A percentile compares a stretch with the other conserved stretches of the same genome.
phyloP scores from a whole-genome alignment of 1,140 invertebrate species.

The Campoletis sonorensis region DNA sequence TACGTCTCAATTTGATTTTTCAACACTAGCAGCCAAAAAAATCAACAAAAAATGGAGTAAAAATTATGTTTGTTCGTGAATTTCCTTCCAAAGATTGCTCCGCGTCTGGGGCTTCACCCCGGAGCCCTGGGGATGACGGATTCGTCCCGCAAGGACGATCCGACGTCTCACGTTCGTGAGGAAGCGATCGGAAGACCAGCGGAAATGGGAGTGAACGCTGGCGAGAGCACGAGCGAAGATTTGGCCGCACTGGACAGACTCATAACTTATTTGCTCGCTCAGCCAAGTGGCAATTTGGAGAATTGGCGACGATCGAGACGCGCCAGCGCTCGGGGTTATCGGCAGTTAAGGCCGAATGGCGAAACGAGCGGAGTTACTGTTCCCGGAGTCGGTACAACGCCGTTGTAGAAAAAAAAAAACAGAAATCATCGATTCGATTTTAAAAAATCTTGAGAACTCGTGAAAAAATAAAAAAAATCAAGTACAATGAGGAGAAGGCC shows the following conservation, averaged over 20 bases:
- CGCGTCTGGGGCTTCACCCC: conserved; percentile 65
- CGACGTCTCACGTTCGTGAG: background rate
- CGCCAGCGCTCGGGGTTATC: conserved; percentile 66
- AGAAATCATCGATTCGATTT: too few species aligned
- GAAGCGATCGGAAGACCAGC: conserved; percentile 22
- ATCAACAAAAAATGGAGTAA: too few species aligned
- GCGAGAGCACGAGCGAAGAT: conserved; percentile 65
- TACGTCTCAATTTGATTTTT: background rate
- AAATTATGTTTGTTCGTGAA: too few species aligned
- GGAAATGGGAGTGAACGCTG: conserved; percentile 48
- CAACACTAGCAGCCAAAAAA: too few species aligned
- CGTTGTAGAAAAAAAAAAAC: conserved; percentile 57
- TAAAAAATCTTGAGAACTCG: too few species aligned
- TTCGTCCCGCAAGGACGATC: conserved; percentile 13
- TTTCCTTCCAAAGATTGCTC: conserved; percentile 76
- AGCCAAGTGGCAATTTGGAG: conserved; percentile 62
- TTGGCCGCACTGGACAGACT: conserved; percentile 67
- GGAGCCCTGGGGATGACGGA: conserved; percentile 23
- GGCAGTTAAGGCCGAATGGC: conserved; percentile 60
- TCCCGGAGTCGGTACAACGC: conserved; percentile 64
- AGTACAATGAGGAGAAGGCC: too few species aligned
- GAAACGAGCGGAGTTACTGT: conserved; percentile 43
- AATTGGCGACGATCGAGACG: conserved; percentile 67
- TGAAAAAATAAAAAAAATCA: too few species aligned
- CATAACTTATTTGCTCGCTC: conserved; percentile 67